Evolutionary conservation across 1,140 invertebrate genomes (phyloP).

Genomic region (Drosophila kepulauana): DNA sequence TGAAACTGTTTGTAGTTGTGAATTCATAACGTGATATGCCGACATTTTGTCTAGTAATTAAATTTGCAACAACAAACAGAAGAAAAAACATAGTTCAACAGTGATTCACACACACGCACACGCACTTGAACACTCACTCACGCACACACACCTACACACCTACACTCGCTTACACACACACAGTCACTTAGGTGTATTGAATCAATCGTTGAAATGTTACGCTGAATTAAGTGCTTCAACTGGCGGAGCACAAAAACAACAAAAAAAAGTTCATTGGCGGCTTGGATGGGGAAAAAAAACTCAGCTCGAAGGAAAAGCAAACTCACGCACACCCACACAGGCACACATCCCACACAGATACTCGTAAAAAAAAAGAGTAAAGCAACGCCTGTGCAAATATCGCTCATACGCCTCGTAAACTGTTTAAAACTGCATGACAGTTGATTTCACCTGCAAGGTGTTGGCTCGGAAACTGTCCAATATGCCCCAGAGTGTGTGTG

Average conservation of each 20-base stretch:
- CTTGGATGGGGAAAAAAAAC: conserved; percentile 10
- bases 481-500: conserved; percentile 1
- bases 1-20: conserved; percentile 52
- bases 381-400: conserved; percentile 63
- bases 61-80: conserved; percentile 53
- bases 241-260: background rate
- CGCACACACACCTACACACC: conserved; percentile 1
- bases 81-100: conserved; percentile 15
- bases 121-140: conserved; percentile 11
- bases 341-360: background rate
- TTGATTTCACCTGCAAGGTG: conserved; percentile 75
- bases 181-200: conserved; percentile 34
- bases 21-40: conserved; percentile 72
- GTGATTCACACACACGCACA: conserved; percentile 12
- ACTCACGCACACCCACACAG: conserved; percentile 3
- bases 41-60: conserved; percentile 77
- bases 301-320: conserved; percentile 4
- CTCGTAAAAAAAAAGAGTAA: conserved; percentile 25
- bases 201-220: conserved; percentile 61
- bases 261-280: background rate
- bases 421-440: conserved; percentile 78
- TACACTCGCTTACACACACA: conserved; percentile 6
- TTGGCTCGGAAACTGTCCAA: conserved; percentile 54
- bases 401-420: conserved; percentile 77
- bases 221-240: conserved; percentile 46